Percentiles rank a stretch among this genome's conserved stretches.
phyloP scores from a whole-genome alignment of 2,113 vertebrate species.

The Noturus placidus region DNA sequence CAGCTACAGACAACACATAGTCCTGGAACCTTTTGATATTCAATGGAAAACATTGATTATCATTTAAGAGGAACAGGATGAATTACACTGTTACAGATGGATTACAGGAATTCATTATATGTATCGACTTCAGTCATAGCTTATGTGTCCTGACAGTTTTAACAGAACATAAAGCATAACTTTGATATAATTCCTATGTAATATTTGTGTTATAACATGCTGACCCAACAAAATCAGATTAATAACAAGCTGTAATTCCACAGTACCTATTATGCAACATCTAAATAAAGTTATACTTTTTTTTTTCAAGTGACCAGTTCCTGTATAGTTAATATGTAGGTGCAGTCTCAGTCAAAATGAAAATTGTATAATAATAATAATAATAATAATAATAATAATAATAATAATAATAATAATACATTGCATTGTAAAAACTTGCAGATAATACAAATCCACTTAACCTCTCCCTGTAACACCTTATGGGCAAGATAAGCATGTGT shows the following conservation, averaged over 20 bases:
- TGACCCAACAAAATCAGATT: not conserved
- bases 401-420: too few species aligned
- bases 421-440: not conserved
- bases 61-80: too few species aligned
- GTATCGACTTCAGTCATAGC: too few species aligned
- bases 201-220: too few species aligned
- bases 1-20: not conserved
- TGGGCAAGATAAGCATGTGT: not conserved
- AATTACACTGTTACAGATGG: not conserved
- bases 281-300: not conserved
- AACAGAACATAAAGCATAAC: too few species aligned
- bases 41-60: not conserved
- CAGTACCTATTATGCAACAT: not conserved
- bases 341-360: not conserved
- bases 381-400: too few species aligned
- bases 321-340: not conserved
- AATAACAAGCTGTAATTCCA: not conserved
- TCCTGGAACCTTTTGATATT: not conserved
- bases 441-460: not conserved
- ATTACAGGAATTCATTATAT: not conserved
- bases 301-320: not conserved
- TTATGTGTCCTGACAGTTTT: too few species aligned
- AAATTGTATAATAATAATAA: too few species aligned
- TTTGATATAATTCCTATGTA: too few species aligned
- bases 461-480: not conserved